A percentile compares a stretch with the other conserved stretches of the same genome.
phyloP scores from a whole-genome alignment of 1,140 invertebrate species.

The Trichonephila clavata region DNA sequence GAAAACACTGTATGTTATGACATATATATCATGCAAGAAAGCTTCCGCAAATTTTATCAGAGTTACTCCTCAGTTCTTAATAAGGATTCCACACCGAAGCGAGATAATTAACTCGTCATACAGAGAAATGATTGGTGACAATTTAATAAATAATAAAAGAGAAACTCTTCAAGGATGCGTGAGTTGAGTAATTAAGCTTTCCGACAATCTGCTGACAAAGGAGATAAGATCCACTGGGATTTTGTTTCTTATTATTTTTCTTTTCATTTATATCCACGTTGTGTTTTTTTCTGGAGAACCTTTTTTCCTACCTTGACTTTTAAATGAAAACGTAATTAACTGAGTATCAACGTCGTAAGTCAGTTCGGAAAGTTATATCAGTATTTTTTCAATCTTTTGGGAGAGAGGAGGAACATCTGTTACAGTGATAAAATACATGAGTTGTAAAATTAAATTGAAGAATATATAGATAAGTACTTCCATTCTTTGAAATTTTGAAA shows the following conservation, averaged over 20 bases:
- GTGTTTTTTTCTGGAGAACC: background rate
- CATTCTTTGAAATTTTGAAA: too few species aligned
- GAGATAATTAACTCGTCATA: conserved; percentile 43
- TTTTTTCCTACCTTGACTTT: background rate
- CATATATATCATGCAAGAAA: background rate
- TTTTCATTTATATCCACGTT: background rate
- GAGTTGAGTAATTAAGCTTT: conserved; percentile 34
- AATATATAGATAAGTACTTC: too few species aligned
- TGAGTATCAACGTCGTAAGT: background rate
- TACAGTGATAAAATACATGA: background rate
- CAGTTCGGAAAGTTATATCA: background rate
- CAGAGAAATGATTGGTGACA: conserved; percentile 31
- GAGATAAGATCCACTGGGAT: background rate
- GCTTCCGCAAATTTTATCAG: background rate
- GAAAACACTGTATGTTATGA: background rate
- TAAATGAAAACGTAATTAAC: conserved; percentile 50
- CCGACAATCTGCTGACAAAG: conserved; percentile 47
- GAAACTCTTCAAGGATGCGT: background rate
- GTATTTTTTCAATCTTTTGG: conserved; percentile 2
- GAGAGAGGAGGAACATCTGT: conserved; percentile 4
- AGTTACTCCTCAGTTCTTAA: conserved; percentile 5
- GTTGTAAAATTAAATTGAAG: too few species aligned
- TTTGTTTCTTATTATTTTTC: background rate
- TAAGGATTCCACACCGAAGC: background rate
- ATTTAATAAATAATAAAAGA: conserved; percentile 33